phyloP scores from a whole-genome alignment of 2,113 vertebrate species.

The Fulica atra region DNA sequence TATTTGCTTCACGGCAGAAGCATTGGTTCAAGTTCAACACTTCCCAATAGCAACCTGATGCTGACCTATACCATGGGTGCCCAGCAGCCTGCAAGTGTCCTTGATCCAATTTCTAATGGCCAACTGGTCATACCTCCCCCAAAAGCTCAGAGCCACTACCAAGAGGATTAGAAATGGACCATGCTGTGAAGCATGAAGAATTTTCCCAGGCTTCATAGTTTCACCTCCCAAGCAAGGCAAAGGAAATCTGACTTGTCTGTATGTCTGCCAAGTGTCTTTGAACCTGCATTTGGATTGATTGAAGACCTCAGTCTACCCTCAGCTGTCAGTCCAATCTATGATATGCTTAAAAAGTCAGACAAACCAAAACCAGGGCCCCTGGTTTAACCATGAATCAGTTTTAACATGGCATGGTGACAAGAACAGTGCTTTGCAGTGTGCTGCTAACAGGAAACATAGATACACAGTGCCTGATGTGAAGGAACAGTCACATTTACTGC shows the following conservation, averaged over 20 bases:
- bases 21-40: background rate
- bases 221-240: background rate
- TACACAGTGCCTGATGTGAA: background rate
- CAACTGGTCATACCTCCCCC: background rate
- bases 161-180: background rate
- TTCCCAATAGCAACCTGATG: background rate
- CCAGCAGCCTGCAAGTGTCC: background rate
- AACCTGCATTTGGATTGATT: background rate
- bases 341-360: background rate
- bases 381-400: background rate
- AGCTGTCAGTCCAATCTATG: background rate
- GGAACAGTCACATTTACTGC: background rate
- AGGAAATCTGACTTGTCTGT: background rate
- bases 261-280: background rate
- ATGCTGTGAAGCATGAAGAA: background rate
- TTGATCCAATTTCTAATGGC: background rate
- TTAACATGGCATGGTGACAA: background rate
- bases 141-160: background rate
- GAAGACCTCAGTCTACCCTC: background rate
- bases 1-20: background rate
- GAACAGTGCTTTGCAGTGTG: background rate
- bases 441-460: background rate
- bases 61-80: background rate
- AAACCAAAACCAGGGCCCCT: background rate
- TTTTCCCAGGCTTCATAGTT: background rate